Evolutionary conservation across 1,140 invertebrate species (phyloP).

Genomic region (Bombus superbus): DNA sequence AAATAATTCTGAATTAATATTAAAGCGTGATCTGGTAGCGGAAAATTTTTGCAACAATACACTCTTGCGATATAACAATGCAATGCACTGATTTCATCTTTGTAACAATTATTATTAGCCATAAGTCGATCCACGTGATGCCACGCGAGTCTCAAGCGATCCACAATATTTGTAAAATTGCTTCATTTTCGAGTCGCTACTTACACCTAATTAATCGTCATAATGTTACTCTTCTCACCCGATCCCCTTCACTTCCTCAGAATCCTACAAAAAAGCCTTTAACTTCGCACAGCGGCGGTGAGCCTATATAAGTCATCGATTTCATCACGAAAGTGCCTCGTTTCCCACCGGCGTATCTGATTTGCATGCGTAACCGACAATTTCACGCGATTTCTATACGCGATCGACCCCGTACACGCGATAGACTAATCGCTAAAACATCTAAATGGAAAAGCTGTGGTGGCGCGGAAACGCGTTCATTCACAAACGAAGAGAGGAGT

Average conservation of each 20-base stretch:
- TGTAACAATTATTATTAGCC: too few relatives aligned
- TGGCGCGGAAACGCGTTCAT: constrained; percentile 12
- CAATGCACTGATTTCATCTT: too few relatives aligned
- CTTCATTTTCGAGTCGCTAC: background rate
- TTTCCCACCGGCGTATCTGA: constrained; percentile 34
- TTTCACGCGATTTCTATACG: constrained; percentile 18
- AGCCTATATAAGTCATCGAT: background rate
- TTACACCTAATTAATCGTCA: background rate
- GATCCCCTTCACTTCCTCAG: background rate
- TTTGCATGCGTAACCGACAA: constrained; percentile 38
- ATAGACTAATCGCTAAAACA: constrained; percentile 1
- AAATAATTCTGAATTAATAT: background rate
- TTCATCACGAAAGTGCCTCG: constrained; percentile 12
- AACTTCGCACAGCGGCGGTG: background rate
- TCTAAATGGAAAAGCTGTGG: background rate
- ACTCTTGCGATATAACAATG: too few relatives aligned
- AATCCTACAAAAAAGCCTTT: background rate
- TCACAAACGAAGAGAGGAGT: background rate
- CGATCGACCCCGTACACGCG: background rate
- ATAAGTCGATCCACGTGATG: too few relatives aligned
- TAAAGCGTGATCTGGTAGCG: background rate
- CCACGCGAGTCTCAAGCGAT: too few relatives aligned
- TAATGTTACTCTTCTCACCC: background rate
- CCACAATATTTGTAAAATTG: background rate
- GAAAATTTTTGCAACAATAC: background rate